Evolutionary conservation across 2,888 invertebrate genomes (phyloP).

Genomic region (Agonopterix heracliana): DNA sequence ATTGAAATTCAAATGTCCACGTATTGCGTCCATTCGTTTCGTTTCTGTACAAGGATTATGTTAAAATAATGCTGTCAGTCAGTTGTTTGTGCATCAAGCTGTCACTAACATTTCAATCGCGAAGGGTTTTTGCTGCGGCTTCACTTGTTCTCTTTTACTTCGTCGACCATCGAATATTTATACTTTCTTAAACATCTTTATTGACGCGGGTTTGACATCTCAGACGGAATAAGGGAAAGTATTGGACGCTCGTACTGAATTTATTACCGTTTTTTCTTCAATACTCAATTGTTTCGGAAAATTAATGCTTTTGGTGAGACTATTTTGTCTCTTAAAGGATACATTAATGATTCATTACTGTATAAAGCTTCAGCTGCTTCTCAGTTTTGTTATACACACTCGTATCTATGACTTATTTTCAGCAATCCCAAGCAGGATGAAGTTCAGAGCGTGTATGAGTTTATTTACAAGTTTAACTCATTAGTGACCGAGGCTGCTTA

Average conservation of each 20-base stretch:
- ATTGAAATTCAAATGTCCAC: slow-evolving; percentile 68
- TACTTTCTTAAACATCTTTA: slow-evolving; percentile 69
- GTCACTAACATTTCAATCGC: slow-evolving; percentile 73
- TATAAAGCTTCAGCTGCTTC: neutral
- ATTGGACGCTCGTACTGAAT: slow-evolving; percentile 40
- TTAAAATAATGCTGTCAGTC: slow-evolving; percentile 69
- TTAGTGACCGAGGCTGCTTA: slow-evolving; percentile 59
- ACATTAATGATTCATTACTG: slow-evolving; percentile 5
- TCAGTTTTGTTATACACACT: neutral
- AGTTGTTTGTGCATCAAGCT: slow-evolving; percentile 70
- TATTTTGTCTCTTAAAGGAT: slow-evolving; percentile 7
- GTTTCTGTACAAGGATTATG: slow-evolving; percentile 70
- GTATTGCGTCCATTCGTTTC: slow-evolving; percentile 68
- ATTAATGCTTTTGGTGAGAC: slow-evolving; percentile 12
- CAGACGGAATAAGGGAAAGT: slow-evolving; percentile 46
- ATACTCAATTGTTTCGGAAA: slow-evolving; percentile 12
- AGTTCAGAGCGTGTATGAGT: slow-evolving; percentile 31
- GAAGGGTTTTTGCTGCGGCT: slow-evolving; percentile 61
- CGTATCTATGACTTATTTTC: neutral
- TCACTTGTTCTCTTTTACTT: slow-evolving; percentile 51
- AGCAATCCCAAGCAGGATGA: neutral
- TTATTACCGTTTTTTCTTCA: slow-evolving; percentile 33
- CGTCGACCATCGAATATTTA: slow-evolving; percentile 65
- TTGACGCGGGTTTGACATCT: slow-evolving; percentile 66
- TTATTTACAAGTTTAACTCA: slow-evolving; percentile 37